Evolutionary conservation across 1,140 invertebrate species (phyloP).

Genomic region (Eciton burchellii): DNA sequence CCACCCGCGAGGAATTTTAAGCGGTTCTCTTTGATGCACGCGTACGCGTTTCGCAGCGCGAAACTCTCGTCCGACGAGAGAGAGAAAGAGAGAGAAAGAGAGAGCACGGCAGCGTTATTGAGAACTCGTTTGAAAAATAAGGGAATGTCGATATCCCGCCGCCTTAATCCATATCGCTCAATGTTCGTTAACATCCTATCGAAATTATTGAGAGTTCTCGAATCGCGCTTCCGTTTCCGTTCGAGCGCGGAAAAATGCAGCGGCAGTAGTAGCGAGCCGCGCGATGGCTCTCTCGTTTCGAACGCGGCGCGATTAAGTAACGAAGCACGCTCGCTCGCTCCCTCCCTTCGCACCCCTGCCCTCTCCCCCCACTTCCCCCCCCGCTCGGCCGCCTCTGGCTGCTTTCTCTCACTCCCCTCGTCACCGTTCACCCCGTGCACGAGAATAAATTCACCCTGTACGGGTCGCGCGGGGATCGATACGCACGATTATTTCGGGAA

Average conservation of each 20-base stretch:
- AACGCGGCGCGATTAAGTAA: constrained; percentile 73
- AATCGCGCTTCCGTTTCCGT: constrained; percentile 18
- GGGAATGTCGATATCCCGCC: neutral
- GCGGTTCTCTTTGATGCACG: no score
- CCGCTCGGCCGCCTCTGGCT: no score
- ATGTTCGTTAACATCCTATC: neutral
- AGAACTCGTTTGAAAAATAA: no score
- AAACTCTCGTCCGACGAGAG: no score
- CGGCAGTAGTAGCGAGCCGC: no score
- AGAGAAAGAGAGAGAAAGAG: no score
- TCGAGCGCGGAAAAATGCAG: constrained; percentile 40
- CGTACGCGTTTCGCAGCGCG: no score
- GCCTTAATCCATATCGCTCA: neutral
- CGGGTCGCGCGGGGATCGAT: constrained; percentile 74
- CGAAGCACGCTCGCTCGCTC: constrained; percentile 65
- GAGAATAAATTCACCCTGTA: constrained; percentile 76
- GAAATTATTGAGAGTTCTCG: neutral
- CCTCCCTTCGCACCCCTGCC: constrained; percentile 6
- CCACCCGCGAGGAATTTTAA: neutral
- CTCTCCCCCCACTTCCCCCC: no score
- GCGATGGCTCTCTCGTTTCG: constrained; percentile 68
- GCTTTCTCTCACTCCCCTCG: constrained; percentile 25
- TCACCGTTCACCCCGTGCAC: constrained; percentile 68
- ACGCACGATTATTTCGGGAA: constrained; percentile 79
- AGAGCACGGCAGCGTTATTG: no score